These are phyloP conservation scores for Pollenia griseotomentosa DNA, from an alignment of 2,888 invertebrate genomes.

Conservation along the genomic window DNA sequence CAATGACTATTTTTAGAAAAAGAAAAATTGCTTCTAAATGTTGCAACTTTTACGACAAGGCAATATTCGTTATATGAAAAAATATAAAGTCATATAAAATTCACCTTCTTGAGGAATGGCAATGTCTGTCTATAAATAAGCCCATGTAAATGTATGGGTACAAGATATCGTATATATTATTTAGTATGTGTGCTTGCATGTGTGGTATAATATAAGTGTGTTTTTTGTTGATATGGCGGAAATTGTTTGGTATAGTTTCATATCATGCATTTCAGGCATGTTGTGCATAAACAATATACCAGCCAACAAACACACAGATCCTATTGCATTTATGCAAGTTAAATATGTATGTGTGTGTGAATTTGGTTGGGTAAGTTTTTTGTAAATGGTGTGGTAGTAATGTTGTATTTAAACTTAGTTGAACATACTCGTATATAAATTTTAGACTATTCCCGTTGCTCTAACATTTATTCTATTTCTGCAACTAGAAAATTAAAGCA, in stretches of 20 bases:
- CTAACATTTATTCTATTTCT: constrained; percentile 4
- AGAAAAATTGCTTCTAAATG: background rate
- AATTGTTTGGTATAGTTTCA: constrained; percentile 47
- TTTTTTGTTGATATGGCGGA: constrained; percentile 52
- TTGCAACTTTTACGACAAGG: background rate
- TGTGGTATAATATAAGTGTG: constrained; percentile 34
- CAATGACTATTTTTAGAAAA: no score
- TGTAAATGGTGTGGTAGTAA: constrained; percentile 18
- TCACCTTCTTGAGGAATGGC: constrained; percentile 25
- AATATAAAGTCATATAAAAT: constrained; percentile 43
- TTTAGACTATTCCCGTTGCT: constrained; percentile 8
- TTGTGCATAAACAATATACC: constrained; percentile 22
- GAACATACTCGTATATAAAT: background rate
- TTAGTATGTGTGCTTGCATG: background rate
- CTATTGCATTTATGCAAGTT: constrained; percentile 37
- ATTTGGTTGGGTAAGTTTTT: background rate
- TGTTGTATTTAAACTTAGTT: background rate
- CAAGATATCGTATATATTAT: background rate
- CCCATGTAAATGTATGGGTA: background rate
- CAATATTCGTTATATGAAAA: constrained; percentile 37
- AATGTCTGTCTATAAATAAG: constrained; percentile 6
- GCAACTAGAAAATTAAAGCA: constrained; percentile 11
- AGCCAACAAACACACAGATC: background rate
- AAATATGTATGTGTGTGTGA: constrained; percentile 12
- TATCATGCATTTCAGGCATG: constrained; percentile 38